These are phyloP conservation scores for Sebastes hubbsi DNA, from an alignment of 2,797 vertebrate genomes.

Conservation along the genomic window DNA sequence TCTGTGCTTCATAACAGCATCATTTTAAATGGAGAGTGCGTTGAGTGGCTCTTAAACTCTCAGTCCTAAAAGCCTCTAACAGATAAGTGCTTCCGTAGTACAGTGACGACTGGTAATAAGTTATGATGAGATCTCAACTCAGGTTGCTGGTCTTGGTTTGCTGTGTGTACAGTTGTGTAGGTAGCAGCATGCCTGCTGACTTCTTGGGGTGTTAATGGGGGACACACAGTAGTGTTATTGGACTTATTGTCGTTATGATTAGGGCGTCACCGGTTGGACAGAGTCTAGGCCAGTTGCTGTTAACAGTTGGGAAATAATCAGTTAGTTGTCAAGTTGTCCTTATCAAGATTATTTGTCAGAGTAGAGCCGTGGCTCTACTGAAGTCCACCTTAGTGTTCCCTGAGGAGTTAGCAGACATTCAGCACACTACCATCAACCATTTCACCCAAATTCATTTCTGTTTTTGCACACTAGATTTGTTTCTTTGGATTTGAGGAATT, in stretches of 20 bases:
- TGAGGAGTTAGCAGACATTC: too few relatives aligned
- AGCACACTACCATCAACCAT: too few relatives aligned
- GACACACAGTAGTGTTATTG: neutral
- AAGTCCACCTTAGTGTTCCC: too few relatives aligned
- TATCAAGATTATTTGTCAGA: neutral
- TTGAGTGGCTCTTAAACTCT: neutral
- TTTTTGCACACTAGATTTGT: neutral
- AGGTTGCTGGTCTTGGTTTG: neutral
- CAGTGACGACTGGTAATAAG: neutral
- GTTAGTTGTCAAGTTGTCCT: neutral
- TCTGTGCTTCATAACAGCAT: neutral
- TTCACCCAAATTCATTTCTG: neutral
- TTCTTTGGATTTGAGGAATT: neutral
- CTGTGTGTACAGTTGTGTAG: neutral
- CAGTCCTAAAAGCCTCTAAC: neutral
- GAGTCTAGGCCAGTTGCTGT: neutral
- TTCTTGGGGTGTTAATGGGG: neutral
- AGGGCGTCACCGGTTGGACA: too few relatives aligned
- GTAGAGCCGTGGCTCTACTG: too few relatives aligned
- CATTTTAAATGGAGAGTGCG: neutral
- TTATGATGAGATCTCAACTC: neutral
- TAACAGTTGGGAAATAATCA: neutral
- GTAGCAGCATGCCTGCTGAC: neutral
- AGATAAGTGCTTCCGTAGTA: neutral
- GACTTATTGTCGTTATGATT: neutral